Evolutionary conservation across 37 sponge, comb jelly and placozoan species (phyloP).

Genomic region (Diacarnus erythraeanus): DNA sequence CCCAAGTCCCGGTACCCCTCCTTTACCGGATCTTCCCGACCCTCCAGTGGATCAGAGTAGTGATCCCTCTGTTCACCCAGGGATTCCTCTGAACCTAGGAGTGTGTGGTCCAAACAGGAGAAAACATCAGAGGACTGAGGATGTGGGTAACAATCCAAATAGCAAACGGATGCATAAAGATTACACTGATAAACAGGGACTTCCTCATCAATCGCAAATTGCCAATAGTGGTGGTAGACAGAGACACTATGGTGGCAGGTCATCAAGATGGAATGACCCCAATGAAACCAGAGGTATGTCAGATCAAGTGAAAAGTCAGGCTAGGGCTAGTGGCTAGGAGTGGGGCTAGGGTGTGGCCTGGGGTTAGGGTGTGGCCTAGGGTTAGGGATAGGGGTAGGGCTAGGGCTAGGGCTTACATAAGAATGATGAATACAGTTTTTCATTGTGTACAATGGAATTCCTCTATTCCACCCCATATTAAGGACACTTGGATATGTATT

Average conservation of each 20-base stretch:
- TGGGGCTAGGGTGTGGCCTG: too few species aligned
- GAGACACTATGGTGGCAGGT: not conserved
- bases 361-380: too few species aligned
- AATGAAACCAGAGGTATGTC: not conserved
- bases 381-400: too few species aligned
- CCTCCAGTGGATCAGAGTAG: not conserved
- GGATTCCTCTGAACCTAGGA: too few species aligned
- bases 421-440: too few species aligned
- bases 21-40: conserved; percentile 6
- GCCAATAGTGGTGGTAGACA: not conserved
- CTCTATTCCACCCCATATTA: too few species aligned
- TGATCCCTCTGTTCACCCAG: not conserved
- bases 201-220: not conserved
- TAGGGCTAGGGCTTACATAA: too few species aligned
- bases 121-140: not conserved
- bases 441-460: too few species aligned
- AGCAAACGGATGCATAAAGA: not conserved
- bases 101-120: not conserved
- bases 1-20: conserved; percentile 23
- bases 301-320: too few species aligned
- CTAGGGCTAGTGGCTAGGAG: too few species aligned
- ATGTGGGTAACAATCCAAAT: not conserved
- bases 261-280: not conserved
- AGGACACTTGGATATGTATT: too few species aligned
- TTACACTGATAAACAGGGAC: not conserved